phyloP scores from a whole-genome alignment of 2,797 vertebrate species.

The Buceros bicornis region DNA sequence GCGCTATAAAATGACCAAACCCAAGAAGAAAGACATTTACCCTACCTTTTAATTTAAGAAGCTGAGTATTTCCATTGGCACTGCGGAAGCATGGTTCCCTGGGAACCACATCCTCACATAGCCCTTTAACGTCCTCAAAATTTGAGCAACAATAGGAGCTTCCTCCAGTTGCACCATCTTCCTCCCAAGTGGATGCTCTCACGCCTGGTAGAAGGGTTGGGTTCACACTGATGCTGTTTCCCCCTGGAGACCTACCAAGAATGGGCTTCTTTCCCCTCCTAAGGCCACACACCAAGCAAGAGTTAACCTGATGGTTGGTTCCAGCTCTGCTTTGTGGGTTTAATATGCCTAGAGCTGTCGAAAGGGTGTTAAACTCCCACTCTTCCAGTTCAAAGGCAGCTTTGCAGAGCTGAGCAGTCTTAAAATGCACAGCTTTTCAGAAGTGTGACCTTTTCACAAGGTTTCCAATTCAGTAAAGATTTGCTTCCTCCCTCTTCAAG shows the following conservation, averaged over 20 bases:
- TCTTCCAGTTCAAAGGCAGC: slow-evolving; percentile 72
- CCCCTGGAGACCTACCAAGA: neutral
- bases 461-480: slow-evolving; percentile 70
- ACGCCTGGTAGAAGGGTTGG: neutral
- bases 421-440: slow-evolving; percentile 66
- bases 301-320: slow-evolving; percentile 31
- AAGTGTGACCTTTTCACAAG: slow-evolving; percentile 74
- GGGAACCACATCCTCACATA: neutral
- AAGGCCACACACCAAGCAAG: neutral
- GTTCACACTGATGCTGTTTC: neutral
- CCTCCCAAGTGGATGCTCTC: neutral
- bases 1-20: neutral
- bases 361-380: slow-evolving; percentile 72
- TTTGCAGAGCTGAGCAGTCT: slow-evolving; percentile 70
- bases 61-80: neutral
- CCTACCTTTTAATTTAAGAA: neutral
- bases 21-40: neutral
- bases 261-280: neutral
- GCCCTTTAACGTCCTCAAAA: neutral
- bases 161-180: neutral
- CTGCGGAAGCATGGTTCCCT: rapidly evolving
- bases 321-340: neutral
- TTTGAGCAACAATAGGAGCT: neutral
- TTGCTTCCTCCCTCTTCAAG: slow-evolving; percentile 61
- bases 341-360: slow-evolving; percentile 38